Percentiles rank a stretch among this genome's conserved stretches.
phyloP scores from a whole-genome alignment of 2,888 invertebrate genomes.

The Apocheima hispidaria region DNA sequence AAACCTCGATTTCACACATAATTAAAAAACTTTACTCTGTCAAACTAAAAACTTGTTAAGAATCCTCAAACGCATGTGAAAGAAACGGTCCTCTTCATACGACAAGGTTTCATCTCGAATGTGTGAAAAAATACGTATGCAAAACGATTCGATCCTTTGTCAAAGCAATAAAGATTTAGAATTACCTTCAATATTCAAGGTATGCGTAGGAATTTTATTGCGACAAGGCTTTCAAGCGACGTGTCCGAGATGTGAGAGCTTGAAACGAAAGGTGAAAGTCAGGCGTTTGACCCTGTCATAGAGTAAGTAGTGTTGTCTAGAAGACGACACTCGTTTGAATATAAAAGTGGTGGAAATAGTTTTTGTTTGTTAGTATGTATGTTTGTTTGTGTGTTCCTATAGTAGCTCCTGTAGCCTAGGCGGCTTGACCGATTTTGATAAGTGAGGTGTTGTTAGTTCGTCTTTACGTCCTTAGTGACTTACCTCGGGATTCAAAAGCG shows the following conservation, averaged over 20 bases:
- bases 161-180: neutral
- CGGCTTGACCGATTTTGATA: too few relatives aligned
- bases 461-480: too few relatives aligned
- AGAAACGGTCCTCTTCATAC: neutral
- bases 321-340: constrained; percentile 16
- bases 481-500: too few relatives aligned
- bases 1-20: constrained; percentile 3
- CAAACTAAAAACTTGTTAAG: neutral
- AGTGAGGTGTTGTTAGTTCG: too few relatives aligned
- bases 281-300: constrained; percentile 34
- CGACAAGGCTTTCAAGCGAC: neutral
- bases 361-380: too few relatives aligned
- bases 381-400: too few relatives aligned
- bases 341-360: constrained; percentile 3
- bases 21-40: constrained; percentile 3
- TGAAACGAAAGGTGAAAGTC: constrained; percentile 28
- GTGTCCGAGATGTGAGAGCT: constrained; percentile 5
- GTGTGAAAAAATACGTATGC: constrained; percentile 4
- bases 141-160: neutral
- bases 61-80: neutral
- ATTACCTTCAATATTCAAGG: neutral
- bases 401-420: too few relatives aligned
- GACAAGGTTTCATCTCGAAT: neutral
- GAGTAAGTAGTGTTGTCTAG: constrained; percentile 10
- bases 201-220: neutral